Conservation (phyloP, 2,113 vertebrate species). For the Lepus americanus region DNA sequence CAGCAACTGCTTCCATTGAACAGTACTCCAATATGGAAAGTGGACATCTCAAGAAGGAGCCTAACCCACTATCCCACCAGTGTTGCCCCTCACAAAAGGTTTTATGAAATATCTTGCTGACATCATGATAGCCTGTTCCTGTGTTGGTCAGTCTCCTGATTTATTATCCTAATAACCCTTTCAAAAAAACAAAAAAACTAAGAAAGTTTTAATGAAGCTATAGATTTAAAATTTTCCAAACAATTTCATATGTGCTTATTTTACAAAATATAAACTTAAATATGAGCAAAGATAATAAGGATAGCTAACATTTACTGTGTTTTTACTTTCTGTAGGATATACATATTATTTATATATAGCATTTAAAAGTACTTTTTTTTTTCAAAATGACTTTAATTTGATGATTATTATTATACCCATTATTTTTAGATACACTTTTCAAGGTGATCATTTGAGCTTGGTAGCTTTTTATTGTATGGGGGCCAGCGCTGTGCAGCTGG, state of each 20-base stretch:
- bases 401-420: background rate
- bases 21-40: no score
- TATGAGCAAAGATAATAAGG: background rate
- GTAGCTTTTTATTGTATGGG: background rate
- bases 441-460: constrained; percentile 18
- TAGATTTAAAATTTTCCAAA: background rate
- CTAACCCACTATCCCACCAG: no score
- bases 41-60: no score
- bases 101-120: background rate
- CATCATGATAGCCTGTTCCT: background rate
- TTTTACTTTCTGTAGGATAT: background rate
- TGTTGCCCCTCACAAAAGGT: background rate
- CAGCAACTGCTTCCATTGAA: no score
- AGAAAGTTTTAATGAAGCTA: background rate
- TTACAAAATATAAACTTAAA: background rate
- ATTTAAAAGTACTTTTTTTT: background rate
- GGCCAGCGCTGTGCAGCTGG: no score
- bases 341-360: background rate
- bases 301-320: background rate
- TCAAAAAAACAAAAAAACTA: background rate
- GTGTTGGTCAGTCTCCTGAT: background rate
- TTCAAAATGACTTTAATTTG: constrained; percentile 3
- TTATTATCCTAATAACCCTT: background rate
- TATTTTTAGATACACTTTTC: background rate
- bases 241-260: background rate